Conservation (phyloP, 2,888 invertebrate genomes). For the Chymomyza fuscimana region DNA sequence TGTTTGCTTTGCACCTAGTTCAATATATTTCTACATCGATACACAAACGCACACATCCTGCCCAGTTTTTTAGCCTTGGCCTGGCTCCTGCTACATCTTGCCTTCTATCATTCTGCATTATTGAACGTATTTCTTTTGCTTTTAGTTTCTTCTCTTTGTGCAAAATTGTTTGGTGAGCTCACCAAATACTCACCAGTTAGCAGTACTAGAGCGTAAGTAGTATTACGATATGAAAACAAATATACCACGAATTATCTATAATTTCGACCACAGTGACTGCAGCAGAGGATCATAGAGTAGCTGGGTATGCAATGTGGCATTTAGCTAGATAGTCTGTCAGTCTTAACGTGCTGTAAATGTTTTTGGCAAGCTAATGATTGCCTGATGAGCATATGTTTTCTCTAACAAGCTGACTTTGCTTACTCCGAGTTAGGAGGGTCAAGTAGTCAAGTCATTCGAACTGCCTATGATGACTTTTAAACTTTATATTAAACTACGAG, state of each 20-base stretch:
- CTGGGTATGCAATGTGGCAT: slow-evolving; percentile 21
- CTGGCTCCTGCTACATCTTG: not conserved
- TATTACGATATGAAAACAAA: no score
- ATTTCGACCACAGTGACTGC: not conserved
- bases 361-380: slow-evolving; percentile 27
- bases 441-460: slow-evolving; percentile 27
- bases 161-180: slow-evolving; percentile 71
- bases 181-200: slow-evolving; percentile 69
- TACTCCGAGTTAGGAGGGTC: slow-evolving; percentile 27
- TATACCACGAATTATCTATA: no score
- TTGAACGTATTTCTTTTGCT: no score
- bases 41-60: no score
- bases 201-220: no score
- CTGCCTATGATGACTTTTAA: slow-evolving; percentile 67
- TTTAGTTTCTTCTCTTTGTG: slow-evolving; percentile 30
- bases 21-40: slow-evolving; percentile 26
- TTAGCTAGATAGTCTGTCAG: slow-evolving; percentile 20
- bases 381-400: slow-evolving; percentile 29
- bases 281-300: not conserved
- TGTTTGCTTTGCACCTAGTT: slow-evolving; percentile 25
- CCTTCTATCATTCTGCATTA: not conserved
- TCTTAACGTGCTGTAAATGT: slow-evolving; percentile 26
- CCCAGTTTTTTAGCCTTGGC: not conserved
- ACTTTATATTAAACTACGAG: slow-evolving; percentile 70
- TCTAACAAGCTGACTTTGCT: slow-evolving; percentile 42